These are phyloP conservation scores for Adela reaumurella DNA, from an alignment of 2,888 invertebrate species.

Conservation along the genomic window DNA sequence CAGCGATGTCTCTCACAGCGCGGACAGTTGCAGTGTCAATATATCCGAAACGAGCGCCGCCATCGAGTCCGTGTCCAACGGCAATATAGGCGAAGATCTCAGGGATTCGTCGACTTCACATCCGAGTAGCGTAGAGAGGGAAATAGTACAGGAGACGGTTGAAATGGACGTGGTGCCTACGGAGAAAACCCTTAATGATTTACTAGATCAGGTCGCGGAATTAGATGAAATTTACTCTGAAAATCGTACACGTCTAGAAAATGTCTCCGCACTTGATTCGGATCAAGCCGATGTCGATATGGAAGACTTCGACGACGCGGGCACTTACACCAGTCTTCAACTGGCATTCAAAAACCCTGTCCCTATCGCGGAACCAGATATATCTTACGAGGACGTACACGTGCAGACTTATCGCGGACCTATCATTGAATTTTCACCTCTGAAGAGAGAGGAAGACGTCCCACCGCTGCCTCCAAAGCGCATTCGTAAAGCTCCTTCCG, in stretches of 20 bases:
- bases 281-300: slow-evolving; percentile 40
- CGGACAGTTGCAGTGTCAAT: slow-evolving; percentile 14
- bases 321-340: slow-evolving; percentile 81
- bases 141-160: not conserved
- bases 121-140: not conserved
- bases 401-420: slow-evolving; percentile 45
- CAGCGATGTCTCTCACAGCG: slow-evolving; percentile 19
- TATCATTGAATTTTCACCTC: slow-evolving; percentile 46
- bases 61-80: slow-evolving; percentile 18
- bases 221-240: slow-evolving; percentile 78
- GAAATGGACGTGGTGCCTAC: slow-evolving; percentile 21
- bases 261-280: slow-evolving; percentile 26
- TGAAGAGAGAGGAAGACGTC: slow-evolving; percentile 59
- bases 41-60: slow-evolving; percentile 15
- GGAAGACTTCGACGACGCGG: slow-evolving; percentile 71
- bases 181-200: slow-evolving; percentile 65
- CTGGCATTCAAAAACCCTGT: slow-evolving; percentile 83
- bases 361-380: slow-evolving; percentile 44
- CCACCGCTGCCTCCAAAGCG: slow-evolving; percentile 83
- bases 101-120: not conserved
- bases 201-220: slow-evolving; percentile 75
- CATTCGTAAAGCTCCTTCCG: slow-evolving; percentile 50
- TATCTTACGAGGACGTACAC: slow-evolving; percentile 59
- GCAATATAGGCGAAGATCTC: slow-evolving; percentile 14
- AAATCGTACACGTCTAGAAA: slow-evolving; percentile 59